phyloP scores from a whole-genome alignment of 2,113 vertebrate genomes.

The Seriola rivoliana region DNA sequence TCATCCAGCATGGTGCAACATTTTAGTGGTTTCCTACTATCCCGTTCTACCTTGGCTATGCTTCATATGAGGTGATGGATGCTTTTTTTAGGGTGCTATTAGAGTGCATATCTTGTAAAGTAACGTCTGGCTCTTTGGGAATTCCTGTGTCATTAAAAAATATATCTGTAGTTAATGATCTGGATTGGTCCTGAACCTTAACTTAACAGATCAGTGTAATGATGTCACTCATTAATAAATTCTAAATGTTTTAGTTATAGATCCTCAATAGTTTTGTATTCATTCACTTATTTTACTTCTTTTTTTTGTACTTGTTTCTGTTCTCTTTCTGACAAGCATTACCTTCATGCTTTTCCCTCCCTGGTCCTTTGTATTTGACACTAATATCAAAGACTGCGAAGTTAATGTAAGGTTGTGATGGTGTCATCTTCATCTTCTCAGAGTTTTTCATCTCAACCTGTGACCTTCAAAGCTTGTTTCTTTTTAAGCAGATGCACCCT shows the following conservation, averaged over 20 bases:
- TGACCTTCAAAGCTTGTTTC: conserved; percentile 54
- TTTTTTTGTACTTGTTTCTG: neutral
- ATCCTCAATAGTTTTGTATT: conserved; percentile 28
- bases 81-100: conserved; percentile 22
- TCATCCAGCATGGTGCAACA: too few species aligned
- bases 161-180: conserved; percentile 41
- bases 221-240: conserved; percentile 7
- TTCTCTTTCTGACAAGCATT: conserved; percentile 16
- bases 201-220: conserved; percentile 14
- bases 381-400: conserved; percentile 45
- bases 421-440: conserved; percentile 27
- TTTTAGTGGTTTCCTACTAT: neutral
- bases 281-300: conserved; percentile 33
- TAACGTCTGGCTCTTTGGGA: conserved; percentile 8
- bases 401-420: conserved; percentile 27
- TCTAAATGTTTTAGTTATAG: conserved; percentile 37
- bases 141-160: conserved; percentile 29
- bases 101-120: conserved; percentile 18
- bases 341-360: neutral
- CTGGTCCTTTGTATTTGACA: conserved; percentile 18
- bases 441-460: conserved; percentile 55
- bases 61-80: conserved; percentile 16
- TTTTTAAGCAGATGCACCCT: conserved; percentile 38
- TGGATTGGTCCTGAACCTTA: conserved; percentile 1
- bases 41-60: neutral